A percentile compares a stretch with the other conserved stretches of the same genome.
phyloP scores from a whole-genome alignment of 1,140 invertebrate genomes.

The Riptortus pedestris region DNA sequence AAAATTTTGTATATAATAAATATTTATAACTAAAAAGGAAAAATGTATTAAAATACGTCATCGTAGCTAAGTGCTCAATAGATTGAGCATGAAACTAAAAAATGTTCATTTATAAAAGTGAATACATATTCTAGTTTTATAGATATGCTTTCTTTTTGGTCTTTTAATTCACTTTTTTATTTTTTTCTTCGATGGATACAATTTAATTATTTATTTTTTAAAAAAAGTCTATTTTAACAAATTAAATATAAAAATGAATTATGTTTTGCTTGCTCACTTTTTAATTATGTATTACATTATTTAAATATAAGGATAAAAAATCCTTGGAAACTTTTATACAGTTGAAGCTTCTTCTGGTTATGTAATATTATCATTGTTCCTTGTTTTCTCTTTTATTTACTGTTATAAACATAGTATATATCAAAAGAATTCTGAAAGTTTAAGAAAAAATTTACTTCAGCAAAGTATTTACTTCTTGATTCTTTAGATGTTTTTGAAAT shows the following conservation, averaged over 20 bases:
- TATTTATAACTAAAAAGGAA: slow-evolving; percentile 5
- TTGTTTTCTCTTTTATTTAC: too few relatives aligned
- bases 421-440: too few relatives aligned
- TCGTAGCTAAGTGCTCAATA: slow-evolving; percentile 5
- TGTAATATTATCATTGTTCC: too few relatives aligned
- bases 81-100: background rate
- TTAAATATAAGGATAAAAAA: slow-evolving; percentile 3
- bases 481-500: too few relatives aligned
- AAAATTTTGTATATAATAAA: slow-evolving; percentile 1
- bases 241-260: background rate
- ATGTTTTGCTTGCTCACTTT: background rate
- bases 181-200: background rate
- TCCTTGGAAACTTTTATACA: too few relatives aligned
- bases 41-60: background rate
- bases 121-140: slow-evolving; percentile 14
- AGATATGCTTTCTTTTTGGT: background rate
- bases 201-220: slow-evolving; percentile 2
- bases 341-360: too few relatives aligned
- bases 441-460: too few relatives aligned
- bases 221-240: too few relatives aligned
- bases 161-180: slow-evolving; percentile 2
- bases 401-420: too few relatives aligned
- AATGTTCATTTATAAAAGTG: background rate
- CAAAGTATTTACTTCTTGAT: too few relatives aligned
- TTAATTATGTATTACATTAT: background rate